Base-by-base conservation (phyloP, 2,113 vertebrate genomes). In the Onychorhynchus coronatus region DNA sequence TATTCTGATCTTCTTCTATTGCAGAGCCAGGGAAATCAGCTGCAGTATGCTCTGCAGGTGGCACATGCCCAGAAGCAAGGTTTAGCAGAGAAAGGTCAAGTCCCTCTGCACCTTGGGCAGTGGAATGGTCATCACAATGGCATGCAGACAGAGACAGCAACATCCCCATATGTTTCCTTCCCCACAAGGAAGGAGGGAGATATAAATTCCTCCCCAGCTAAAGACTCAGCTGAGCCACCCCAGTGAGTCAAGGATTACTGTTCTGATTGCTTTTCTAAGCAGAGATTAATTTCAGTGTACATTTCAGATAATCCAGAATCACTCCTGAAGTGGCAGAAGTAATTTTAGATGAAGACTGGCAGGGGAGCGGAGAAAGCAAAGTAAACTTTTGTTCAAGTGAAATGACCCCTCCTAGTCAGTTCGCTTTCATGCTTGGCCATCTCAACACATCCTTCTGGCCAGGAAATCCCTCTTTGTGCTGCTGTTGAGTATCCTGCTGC, bases 171-270 rank as follows among this genome's bases (percentile, higher is more conserved):
- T 53, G 30, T 21, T 59, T 59, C 22, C 10, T 59, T 90, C 59
- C 58, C 79, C 91, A 95, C 72, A 91, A 88, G 94, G 96, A 96
- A 96, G 83, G 27, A 93, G 44, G 14, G 67, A 88, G 11, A 21
- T 35, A 71, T 14, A 90, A 93, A 94, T 92, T 96, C 50, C 65
- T 91, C 8, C 61, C 50, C 52, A 25, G 56, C 61, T 31, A 82
- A 55, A 10, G 65, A n/a, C 77, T 94, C 72, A 77, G 83, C 63
- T 4, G 8, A 66, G 88, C 83, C 94, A 92, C 79, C 72, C 88
- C 67, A 53, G 6, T 97, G 96, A 96, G 68, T 96, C 96, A 95
- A 88, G 89, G 86, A 91, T 95, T 96, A 97, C 50, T 93, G 92
- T 88, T 94, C 94, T 86, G 95, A 90, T 88, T 95, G 94, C 59